Evolutionary conservation across 2,113 vertebrate species (phyloP), one percentile per base, ranked within the genome.

Genomic region (Psammodynastes pulverulentus): DNA sequence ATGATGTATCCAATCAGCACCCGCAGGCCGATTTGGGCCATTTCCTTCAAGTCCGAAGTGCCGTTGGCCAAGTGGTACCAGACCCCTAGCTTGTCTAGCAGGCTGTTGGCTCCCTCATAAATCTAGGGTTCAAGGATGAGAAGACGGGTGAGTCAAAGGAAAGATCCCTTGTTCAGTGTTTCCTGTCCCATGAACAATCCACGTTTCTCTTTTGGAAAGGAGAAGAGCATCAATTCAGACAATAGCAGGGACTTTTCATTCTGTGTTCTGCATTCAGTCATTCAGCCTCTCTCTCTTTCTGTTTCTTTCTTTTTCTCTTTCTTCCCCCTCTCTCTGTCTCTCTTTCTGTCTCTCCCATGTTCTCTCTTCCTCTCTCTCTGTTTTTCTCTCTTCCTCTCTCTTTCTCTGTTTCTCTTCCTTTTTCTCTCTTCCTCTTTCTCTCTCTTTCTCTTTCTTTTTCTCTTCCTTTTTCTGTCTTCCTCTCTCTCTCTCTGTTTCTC

Each of bases 21-120:
- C 4, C 98, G 98, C 51, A 99, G 98, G 89, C 99, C 99, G 0
- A 99, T 98, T 97, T 99, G 98, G 0, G 99, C 98, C 99, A 99
- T 99, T 96, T 99, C 99, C 86, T 97, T 98, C n/a, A 99, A 98
- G 72, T 99, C 98, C 0, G 97, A 95, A 12, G 97, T 93, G 48
- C 98, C 98, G 0, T 98, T 89, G 93, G 95, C 98, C 94, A 98
- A 97, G 92, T 98, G 98, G 9, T 98, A 98, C 99, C 99, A 99
- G 7, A 97, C 99, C 0, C 98, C 97, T 93, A 99, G 97, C 94
- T 97, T 98, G 96, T 99, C 99, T 90, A 99, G 97, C 84, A 99
- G 98, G 97, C 98, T 98, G 96, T 98, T 98, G 95, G 99, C 97
- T 23, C 98, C 98, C 88, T 99, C 99, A 2, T 99, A 99, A 93